Percentiles rank a stretch among this genome's conserved stretches.
These are phyloP conservation scores for Ormyrus labotus DNA, from an alignment of 2,888 invertebrate genomes.

Conservation along the genomic window DNA sequence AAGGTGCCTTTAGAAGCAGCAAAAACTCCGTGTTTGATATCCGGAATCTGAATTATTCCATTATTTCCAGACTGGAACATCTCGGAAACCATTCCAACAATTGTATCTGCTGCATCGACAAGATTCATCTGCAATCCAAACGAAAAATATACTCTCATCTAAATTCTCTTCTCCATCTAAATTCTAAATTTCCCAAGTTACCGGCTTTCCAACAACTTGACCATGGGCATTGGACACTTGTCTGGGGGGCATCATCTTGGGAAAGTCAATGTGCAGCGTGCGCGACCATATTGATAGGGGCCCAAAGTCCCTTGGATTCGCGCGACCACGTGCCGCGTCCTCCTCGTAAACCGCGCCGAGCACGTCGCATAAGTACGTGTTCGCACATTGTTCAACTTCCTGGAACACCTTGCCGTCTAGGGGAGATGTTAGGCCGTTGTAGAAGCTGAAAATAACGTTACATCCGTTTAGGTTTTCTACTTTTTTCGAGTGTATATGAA, in stretches of 20 bases:
- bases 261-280: background rate
- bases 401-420: constrained; percentile 8
- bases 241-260: constrained; percentile 25
- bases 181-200: background rate
- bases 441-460: constrained; percentile 20
- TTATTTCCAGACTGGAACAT: background rate
- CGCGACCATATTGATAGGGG: constrained; percentile 25
- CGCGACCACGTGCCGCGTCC: background rate
- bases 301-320: constrained; percentile 7
- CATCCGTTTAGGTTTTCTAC: background rate
- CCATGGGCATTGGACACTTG: background rate
- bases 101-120: constrained; percentile 7
- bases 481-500: background rate
- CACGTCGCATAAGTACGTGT: background rate
- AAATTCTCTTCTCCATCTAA: background rate
- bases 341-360: background rate
- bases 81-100: background rate
- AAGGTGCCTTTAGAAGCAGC: constrained; percentile 23
- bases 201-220: background rate
- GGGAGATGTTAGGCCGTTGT: background rate
- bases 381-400: constrained; percentile 9
- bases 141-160: background rate
- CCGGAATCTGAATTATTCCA: constrained; percentile 9
- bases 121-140: constrained; percentile 4
- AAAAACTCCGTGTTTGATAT: background rate